A percentile compares a stretch with the other conserved stretches of the same genome.
phyloP scores from a whole-genome alignment of 1,140 invertebrate species.

The Stenopsyche tienmushanensis region DNA sequence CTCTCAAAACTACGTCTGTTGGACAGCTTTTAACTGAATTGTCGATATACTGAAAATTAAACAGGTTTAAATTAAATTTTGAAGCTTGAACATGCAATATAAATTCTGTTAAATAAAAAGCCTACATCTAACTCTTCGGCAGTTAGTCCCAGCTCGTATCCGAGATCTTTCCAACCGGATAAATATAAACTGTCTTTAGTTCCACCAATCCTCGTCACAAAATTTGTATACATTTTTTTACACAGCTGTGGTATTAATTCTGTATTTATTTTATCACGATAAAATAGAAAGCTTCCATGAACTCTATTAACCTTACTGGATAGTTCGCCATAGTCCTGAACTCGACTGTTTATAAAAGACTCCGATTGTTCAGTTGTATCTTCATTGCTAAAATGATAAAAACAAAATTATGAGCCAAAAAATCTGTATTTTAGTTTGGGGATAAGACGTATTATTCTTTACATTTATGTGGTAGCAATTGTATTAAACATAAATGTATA shows the following conservation, averaged over 20 bases:
- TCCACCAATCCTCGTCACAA: slow-evolving; percentile 33
- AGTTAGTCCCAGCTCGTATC: slow-evolving; percentile 23
- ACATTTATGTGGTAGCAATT: too few species aligned
- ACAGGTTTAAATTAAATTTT: neutral
- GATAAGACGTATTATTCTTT: too few species aligned
- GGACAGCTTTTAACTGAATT: slow-evolving; percentile 51
- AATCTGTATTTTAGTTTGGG: too few species aligned
- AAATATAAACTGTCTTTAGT: slow-evolving; percentile 18
- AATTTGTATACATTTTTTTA: slow-evolving; percentile 22
- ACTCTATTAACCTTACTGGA: slow-evolving; percentile 48
- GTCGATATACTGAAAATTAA: slow-evolving; percentile 50
- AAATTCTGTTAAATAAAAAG: neutral
- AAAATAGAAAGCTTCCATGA: slow-evolving; percentile 51
- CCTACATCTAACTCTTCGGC: too few species aligned
- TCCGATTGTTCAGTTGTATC: neutral
- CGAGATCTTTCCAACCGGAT: slow-evolving; percentile 39
- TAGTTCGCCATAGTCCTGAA: slow-evolving; percentile 46
- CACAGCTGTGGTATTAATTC: slow-evolving; percentile 27
- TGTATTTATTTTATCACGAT: slow-evolving; percentile 43
- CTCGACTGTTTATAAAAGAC: too few species aligned
- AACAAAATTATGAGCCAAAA: too few species aligned
- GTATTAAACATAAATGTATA: too few species aligned
- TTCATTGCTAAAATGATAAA: slow-evolving; percentile 1
- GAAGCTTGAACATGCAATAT: neutral
- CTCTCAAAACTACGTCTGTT: slow-evolving; percentile 50